Evolutionary conservation across 2,888 invertebrate genomes (phyloP).

Genomic region (Euphydryas editha): DNA sequence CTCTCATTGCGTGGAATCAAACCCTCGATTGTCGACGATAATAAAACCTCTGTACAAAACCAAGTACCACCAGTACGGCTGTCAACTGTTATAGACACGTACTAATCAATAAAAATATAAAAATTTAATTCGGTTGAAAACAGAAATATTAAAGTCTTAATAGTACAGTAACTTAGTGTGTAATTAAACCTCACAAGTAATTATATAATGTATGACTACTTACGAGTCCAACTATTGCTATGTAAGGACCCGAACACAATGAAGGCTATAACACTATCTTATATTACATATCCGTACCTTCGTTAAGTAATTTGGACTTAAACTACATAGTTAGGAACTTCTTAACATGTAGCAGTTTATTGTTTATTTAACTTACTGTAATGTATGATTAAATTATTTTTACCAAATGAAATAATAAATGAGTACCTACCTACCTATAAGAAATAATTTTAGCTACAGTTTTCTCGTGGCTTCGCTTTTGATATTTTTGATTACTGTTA

Average conservation of each 20-base stretch:
- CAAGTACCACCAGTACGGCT: no score
- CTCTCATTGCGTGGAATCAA: no score
- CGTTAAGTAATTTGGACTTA: background rate
- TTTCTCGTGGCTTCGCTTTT: background rate
- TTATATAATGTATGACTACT: background rate
- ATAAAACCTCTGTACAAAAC: no score
- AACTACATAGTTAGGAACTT: slow-evolving; percentile 10
- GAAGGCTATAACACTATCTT: slow-evolving; percentile 2
- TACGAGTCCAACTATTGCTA: background rate
- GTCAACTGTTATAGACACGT: no score
- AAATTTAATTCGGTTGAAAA: no score
- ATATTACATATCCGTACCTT: background rate
- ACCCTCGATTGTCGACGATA: no score
- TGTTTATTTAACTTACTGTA: background rate
- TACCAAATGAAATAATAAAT: no score
- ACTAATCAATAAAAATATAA: no score
- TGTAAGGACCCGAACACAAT: slow-evolving; percentile 1
- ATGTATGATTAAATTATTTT: background rate
- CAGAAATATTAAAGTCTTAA: no score
- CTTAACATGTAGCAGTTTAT: background rate
- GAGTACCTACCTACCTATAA: no score
- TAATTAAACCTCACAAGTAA: background rate
- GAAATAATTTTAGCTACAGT: background rate
- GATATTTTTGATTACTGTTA: no score
- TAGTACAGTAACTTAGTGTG: background rate